phyloP scores from a whole-genome alignment of 2,113 vertebrate genomes.

The Alosa alosa region DNA sequence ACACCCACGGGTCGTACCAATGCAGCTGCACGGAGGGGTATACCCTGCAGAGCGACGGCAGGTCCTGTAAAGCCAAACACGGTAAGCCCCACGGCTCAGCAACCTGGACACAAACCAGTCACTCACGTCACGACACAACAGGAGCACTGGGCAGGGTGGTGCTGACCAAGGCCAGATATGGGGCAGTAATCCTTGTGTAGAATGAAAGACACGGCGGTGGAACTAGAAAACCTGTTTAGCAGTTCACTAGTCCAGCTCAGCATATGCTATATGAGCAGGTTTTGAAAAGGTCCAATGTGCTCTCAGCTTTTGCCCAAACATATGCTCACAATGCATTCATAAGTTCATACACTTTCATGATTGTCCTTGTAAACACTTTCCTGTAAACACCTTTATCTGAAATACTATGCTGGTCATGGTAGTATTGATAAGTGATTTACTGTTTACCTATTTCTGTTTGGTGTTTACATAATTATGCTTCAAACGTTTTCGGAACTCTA shows the following conservation, averaged over 20 bases:
- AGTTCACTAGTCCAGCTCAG: too few relatives aligned
- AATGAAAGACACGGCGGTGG: not conserved
- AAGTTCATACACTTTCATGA: not conserved
- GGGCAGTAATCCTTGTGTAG: not conserved
- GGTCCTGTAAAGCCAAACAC: slow-evolving; percentile 81
- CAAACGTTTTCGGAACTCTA: too few relatives aligned
- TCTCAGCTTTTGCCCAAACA: not conserved
- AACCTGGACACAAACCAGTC: not conserved
- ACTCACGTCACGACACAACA: not conserved
- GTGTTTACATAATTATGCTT: too few relatives aligned
- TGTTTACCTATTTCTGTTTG: too few relatives aligned
- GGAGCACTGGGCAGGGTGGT: not conserved
- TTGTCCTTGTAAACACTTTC: not conserved
- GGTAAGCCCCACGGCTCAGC: slow-evolving; percentile 65
- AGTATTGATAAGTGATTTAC: not conserved
- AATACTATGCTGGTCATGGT: not conserved
- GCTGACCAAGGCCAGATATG: not conserved
- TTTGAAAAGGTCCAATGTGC: not conserved
- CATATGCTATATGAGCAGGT: not conserved
- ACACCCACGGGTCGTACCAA: slow-evolving; percentile 75
- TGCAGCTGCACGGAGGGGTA: slow-evolving; percentile 84
- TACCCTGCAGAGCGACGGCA: slow-evolving; percentile 77
- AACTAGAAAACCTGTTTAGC: not conserved
- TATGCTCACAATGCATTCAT: not conserved
- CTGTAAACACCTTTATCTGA: not conserved